These are phyloP conservation scores for Notamacropus eugenii DNA, from an alignment of 2,797 vertebrate genomes.

Conservation along the genomic window DNA sequence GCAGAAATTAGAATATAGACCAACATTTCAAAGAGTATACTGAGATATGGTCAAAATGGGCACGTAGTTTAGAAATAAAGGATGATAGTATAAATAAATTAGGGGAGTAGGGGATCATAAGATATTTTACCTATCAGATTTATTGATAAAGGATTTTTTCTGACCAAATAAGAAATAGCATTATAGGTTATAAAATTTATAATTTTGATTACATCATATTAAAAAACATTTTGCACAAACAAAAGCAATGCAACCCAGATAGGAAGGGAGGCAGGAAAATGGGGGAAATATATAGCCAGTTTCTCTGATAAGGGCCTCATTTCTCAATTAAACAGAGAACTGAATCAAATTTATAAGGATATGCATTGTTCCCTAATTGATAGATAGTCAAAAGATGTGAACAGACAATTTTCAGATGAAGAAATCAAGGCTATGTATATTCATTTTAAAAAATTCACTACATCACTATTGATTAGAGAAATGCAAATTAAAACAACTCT, in stretches of 20 bases:
- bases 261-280: background rate
- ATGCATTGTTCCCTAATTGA: background rate
- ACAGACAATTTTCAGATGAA: background rate
- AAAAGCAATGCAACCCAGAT: background rate
- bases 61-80: background rate
- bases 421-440: background rate
- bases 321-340: background rate
- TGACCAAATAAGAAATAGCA: background rate
- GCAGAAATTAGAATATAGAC: background rate
- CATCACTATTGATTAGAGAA: background rate
- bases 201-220: background rate
- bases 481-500: background rate
- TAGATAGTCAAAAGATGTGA: background rate
- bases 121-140: background rate
- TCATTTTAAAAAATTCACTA: background rate
- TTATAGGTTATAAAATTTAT: background rate
- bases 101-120: background rate
- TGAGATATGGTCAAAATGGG: background rate
- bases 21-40: background rate
- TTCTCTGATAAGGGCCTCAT: background rate
- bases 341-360: background rate
- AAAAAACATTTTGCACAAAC: background rate
- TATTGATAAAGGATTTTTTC: background rate
- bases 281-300: too few relatives aligned
- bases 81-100: background rate